Percentiles rank a stretch among this genome's conserved stretches.
phyloP scores from a whole-genome alignment of 2,797 vertebrate genomes.

The Anguilla anguilla region DNA sequence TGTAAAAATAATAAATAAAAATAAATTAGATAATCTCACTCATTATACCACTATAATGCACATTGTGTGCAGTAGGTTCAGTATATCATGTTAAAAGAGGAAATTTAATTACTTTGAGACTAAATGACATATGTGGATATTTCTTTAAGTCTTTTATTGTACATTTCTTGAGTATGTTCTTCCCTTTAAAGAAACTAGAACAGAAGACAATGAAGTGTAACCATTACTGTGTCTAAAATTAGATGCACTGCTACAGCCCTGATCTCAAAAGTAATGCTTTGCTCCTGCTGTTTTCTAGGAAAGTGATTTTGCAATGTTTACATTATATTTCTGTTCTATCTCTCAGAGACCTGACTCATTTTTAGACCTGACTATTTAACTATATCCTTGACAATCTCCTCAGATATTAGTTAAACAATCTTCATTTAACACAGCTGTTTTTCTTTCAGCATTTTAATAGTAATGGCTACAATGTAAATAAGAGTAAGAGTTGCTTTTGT shows the following conservation, averaged over 20 bases:
- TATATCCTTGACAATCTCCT: background rate
- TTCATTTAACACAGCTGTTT: background rate
- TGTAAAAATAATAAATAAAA: too few species aligned
- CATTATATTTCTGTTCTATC: background rate
- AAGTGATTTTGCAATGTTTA: slow-evolving; percentile 8
- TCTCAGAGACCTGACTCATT: background rate
- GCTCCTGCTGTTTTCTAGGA: background rate
- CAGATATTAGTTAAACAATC: background rate
- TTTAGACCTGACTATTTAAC: background rate
- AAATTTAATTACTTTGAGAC: background rate
- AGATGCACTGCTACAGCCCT: background rate
- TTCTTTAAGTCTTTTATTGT: background rate
- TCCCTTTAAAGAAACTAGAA: background rate
- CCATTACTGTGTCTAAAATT: slow-evolving; percentile 7
- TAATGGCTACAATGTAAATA: background rate
- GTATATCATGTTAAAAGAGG: background rate
- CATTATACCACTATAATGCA: background rate
- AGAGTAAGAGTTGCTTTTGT: too few species aligned
- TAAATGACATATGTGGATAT: background rate
- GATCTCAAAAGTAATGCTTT: background rate
- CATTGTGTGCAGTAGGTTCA: background rate
- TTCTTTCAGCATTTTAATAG: background rate
- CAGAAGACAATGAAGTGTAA: background rate
- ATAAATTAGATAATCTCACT: too few species aligned
- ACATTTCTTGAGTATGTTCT: background rate